These are phyloP conservation scores for Macrosoma leucophasiata DNA, from an alignment of 2,888 invertebrate species.

Conservation along the genomic window DNA sequence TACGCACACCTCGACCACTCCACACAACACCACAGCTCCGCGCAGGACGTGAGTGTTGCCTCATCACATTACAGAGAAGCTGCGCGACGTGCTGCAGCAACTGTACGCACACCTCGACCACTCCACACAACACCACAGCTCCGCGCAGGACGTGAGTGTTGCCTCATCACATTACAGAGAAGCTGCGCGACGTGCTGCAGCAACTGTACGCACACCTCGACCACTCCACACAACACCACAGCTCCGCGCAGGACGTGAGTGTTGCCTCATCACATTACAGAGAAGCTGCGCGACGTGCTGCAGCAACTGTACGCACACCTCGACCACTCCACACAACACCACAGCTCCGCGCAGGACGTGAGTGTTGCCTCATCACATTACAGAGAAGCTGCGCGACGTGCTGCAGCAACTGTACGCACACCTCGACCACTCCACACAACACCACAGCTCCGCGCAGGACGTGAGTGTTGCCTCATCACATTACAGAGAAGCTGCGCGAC, in stretches of 20 bases:
- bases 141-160: slow-evolving; percentile 79
- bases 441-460: slow-evolving; percentile 70
- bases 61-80: too few relatives aligned
- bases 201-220: slow-evolving; percentile 96
- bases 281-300: slow-evolving; percentile 91
- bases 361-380: slow-evolving; percentile 46
- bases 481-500: slow-evolving; percentile 92
- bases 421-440: slow-evolving; percentile 91
- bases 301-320: slow-evolving; percentile 95
- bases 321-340: slow-evolving; percentile 87
- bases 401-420: slow-evolving; percentile 95
- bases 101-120: slow-evolving; percentile 98
- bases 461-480: slow-evolving; percentile 72
- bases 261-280: too few relatives aligned
- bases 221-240: slow-evolving; percentile 82
- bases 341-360: slow-evolving; percentile 77
- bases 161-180: too few relatives aligned
- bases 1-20: slow-evolving; percentile 98
- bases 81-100: slow-evolving; percentile 92
- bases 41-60: slow-evolving; percentile 78
- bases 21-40: slow-evolving; percentile 68
- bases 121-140: slow-evolving; percentile 76
- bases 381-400: slow-evolving; percentile 91
- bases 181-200: slow-evolving; percentile 92
- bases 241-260: slow-evolving; percentile 79